phyloP scores from a whole-genome alignment of 2,113 vertebrate genomes.

The Typhlomys cinereus region DNA sequence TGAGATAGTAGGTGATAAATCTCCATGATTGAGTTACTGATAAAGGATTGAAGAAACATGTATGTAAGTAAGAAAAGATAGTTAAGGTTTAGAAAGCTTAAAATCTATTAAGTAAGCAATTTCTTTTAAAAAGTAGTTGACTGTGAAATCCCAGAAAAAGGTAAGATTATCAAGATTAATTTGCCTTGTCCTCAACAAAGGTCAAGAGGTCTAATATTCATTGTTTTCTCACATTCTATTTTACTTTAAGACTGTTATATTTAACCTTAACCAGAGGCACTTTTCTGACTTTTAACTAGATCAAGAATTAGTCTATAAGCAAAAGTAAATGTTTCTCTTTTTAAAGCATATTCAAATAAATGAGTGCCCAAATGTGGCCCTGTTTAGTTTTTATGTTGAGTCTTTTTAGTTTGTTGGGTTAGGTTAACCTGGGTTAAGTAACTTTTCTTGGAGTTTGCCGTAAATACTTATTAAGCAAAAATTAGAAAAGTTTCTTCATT shows the following conservation, averaged over 20 bases:
- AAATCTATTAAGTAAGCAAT: background rate
- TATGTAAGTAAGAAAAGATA: background rate
- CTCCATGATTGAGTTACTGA: background rate
- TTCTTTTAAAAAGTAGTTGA: background rate
- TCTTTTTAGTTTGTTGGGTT: conserved; percentile 6
- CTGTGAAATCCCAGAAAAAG: background rate
- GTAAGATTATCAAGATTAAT: background rate
- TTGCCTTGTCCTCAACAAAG: background rate
- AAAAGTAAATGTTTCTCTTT: conserved; percentile 25
- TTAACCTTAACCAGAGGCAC: background rate
- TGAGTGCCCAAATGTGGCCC: background rate
- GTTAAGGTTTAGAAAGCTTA: background rate
- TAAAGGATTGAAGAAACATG: background rate
- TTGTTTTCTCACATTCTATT: background rate
- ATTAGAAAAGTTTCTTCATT: background rate
- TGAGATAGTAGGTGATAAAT: background rate
- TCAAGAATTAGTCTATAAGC: background rate
- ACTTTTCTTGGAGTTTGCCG: too few relatives aligned
- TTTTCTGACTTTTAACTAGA: background rate
- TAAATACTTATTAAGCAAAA: background rate
- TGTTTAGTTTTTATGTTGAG: background rate
- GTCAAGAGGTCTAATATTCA: background rate
- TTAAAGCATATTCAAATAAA: conserved; percentile 21
- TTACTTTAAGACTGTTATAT: background rate
- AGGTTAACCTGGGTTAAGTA: background rate